Evolutionary conservation across 2,888 invertebrate species (phyloP).

Genomic region (Drosophila ustulata): DNA sequence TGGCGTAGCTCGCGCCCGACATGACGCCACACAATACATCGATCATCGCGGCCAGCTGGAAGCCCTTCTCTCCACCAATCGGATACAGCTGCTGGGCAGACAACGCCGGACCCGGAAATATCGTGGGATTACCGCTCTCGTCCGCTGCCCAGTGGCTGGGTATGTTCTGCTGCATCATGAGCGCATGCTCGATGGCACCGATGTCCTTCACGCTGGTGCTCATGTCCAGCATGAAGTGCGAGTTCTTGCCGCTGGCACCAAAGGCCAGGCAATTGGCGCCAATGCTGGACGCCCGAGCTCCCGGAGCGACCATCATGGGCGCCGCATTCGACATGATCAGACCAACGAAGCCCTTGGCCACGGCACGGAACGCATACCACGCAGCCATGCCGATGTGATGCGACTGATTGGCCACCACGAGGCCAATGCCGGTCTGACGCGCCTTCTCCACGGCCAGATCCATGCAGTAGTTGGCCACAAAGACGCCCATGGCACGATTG

Average conservation of each 20-base stretch:
- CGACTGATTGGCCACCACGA: conserved; percentile 62
- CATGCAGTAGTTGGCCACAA: conserved; percentile 66
- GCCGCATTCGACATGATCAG: conserved; percentile 53
- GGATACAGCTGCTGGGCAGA: conserved; percentile 44
- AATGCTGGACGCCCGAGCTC: conserved; percentile 28
- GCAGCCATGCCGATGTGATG: conserved; percentile 63
- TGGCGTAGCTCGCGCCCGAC: conserved; percentile 57
- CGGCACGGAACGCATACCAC: conserved; percentile 61
- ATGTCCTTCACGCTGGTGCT: conserved; percentile 43
- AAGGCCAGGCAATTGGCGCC: conserved; percentile 60
- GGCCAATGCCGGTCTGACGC: conserved; percentile 46
- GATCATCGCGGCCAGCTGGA: conserved; percentile 51
- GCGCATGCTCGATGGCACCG: conserved; percentile 55
- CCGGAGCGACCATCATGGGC: conserved; percentile 49
- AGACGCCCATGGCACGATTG: conserved; percentile 52
- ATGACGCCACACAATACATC: conserved; percentile 60
- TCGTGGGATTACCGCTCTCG: conserved; percentile 47
- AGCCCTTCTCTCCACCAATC: conserved; percentile 54
- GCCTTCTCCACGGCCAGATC: conserved; percentile 64
- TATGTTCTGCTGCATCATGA: conserved; percentile 35
- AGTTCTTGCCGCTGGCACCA: conserved; percentile 41
- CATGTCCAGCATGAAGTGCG: conserved; percentile 62
- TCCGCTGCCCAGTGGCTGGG: conserved; percentile 56
- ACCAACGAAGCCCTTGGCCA: conserved; percentile 46
- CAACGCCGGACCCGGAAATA: conserved; percentile 45